Base-by-base conservation (phyloP, 2,797 vertebrate genomes). In the Ictinia mississippiensis region DNA sequence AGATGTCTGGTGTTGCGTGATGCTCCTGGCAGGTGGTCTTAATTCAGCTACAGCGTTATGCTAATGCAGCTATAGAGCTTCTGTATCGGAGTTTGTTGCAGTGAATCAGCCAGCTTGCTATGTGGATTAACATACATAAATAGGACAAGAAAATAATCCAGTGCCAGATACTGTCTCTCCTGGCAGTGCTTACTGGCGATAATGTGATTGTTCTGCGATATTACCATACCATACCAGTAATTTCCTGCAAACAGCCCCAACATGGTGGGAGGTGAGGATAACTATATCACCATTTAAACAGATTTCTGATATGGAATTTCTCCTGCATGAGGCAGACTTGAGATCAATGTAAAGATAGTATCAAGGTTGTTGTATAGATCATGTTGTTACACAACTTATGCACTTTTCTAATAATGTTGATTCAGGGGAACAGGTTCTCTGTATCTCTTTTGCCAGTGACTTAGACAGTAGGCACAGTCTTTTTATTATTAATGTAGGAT, bases 11-110 rank as follows among this genome's bases (percentile, higher is more conserved):
- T 49, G 40, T 11, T 1, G 4, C 21, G 42, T 49, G 25, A 4
- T 31, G 58, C 29, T 77, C 22, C 75, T 49, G 44, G 18, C 55
- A 65, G 44, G 52, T 58, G 61, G 8, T 50, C 80, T 66, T 70
- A 52, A 50, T n/a, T 68, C 33, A 72, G 28, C 29, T 38, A 11
- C 12, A 62, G n/a, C 0, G 0, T 70, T 75, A 37, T n/a, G 15
- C 19, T 61, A 14, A 31, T 45, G 9, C 15, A 82, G 0, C 37
- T 50, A 6, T 4, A 31, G 31, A 29, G 33, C 10, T 66, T 80
- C 58, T 68, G 5, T 31, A 12, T 4, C 7, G 21, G 35, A 50
- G 15, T 11, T 55, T 14, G 12, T 11, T 79, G 47, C 26, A 33
- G 13, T 0, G 0, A 45, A 72, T 56, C 33, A 45, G 12, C 11